Base-by-base conservation (phyloP, 53 echinoderm and acorn worm genomes). In the Astropecten irregularis region DNA sequence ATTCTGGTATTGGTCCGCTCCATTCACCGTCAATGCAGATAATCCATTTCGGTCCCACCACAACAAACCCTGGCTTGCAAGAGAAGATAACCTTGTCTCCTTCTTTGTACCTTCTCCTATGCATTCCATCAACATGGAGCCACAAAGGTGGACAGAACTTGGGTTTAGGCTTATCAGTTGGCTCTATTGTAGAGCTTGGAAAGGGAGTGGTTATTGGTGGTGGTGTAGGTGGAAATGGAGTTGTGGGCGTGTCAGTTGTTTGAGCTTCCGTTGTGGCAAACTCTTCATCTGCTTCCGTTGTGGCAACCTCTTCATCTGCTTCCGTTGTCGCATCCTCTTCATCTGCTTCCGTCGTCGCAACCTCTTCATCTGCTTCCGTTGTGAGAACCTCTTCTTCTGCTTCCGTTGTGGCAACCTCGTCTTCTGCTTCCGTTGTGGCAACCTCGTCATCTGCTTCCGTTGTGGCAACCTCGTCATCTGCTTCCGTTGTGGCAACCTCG, bases 1-100 rank as follows among this genome's bases (percentile, higher is more conserved):
- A 87, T 51, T 68, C 52, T 48, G 87, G 87, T 28, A 87, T 68
- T 9, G 68, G 66, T 3, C 81, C 87, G 68, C 81, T 87, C 87
- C 87, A 87, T 22, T 87, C 57, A n/a, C 81, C 79, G 3, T 81
- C 81, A 4, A 68, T 40, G 46, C 87, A 87, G 40, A 87, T 51
- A 30, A 87, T 87, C 87, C 79, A 79, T 20, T 77, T 51, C 9
- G 87, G 68, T 9, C 87, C 87, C 25, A 81, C 56, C 16, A 87
- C 27, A 16, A 66, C 69, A 56, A 48, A 81, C 10, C 59, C 79
- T 16, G 54, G 55, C 13, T 61, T 49, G 25, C 87, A 87, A 16
- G 66, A 40, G 49, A 87, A 87, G 15, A 55, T 29, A 67, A 81
- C 59, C 26, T 81, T 77, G 49, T 66, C 87, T 28, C 65, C 68